Percentiles rank a stretch among this genome's conserved stretches.
These are phyloP conservation scores for Cottoperca gobio DNA, from an alignment of 2,797 vertebrate species.

Conservation along the genomic window DNA sequence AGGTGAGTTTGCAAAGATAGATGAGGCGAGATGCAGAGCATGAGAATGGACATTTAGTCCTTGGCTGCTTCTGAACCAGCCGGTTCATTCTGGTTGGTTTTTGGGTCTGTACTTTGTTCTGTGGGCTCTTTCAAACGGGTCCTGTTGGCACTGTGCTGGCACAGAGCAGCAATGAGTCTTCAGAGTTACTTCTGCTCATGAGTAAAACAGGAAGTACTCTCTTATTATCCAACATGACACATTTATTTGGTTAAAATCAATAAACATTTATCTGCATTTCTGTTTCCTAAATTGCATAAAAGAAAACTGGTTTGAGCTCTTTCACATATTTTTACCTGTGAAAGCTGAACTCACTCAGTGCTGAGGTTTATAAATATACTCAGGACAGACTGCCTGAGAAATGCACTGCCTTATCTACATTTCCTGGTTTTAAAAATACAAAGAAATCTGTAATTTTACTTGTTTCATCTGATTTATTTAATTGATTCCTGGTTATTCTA, in stretches of 20 bases:
- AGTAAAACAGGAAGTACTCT: background rate
- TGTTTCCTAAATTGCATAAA: background rate
- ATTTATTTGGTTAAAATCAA: background rate
- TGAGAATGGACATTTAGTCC: conserved; percentile 42
- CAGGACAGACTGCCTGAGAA: background rate
- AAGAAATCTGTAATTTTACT: background rate
- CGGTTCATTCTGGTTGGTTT: conserved; percentile 58
- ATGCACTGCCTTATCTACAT: background rate
- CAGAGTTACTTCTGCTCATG: background rate
- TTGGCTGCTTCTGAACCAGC: conserved; percentile 35
- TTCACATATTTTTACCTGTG: background rate
- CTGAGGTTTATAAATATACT: background rate
- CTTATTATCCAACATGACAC: background rate
- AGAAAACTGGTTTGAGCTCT: background rate
- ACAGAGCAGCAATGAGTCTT: background rate
- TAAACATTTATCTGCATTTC: background rate
- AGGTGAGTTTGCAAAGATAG: conserved; percentile 50
- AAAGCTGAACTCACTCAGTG: too few species aligned
- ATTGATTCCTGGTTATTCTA: background rate
- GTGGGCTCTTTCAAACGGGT: conserved; percentile 17
- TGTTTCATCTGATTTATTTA: background rate
- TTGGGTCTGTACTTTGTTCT: conserved; percentile 28
- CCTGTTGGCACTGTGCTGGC: conserved; percentile 13
- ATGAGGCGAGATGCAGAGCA: conserved; percentile 31
- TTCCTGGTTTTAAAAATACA: background rate